A percentile compares a stretch with the other conserved stretches of the same genome.
These are phyloP conservation scores for Diuraphis noxia DNA, from an alignment of 1,140 invertebrate genomes.

Conservation along the genomic window DNA sequence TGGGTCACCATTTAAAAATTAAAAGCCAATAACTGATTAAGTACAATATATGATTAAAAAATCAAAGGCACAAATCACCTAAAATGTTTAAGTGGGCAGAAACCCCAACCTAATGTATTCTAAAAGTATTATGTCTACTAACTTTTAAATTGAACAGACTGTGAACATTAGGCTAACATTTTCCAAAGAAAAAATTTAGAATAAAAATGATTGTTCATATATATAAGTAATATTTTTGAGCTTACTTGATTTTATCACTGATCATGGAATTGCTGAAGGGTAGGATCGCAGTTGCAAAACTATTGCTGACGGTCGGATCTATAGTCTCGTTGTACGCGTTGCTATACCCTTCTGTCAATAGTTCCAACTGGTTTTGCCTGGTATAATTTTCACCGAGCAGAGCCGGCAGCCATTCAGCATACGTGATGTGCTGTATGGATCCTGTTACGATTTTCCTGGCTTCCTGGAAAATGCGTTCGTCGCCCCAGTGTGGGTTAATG, in stretches of 20 bases:
- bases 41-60: too few species aligned
- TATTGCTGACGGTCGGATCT: slow-evolving; percentile 71
- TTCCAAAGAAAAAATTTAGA: too few species aligned
- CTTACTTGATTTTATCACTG: slow-evolving; percentile 63
- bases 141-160: too few species aligned
- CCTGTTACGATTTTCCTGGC: slow-evolving; percentile 81
- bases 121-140: too few species aligned
- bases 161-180: too few species aligned
- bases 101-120: too few species aligned
- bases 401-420: slow-evolving; percentile 82
- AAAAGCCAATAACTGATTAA: too few species aligned
- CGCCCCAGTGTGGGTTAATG: slow-evolving; percentile 74
- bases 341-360: slow-evolving; percentile 56
- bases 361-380: slow-evolving; percentile 39
- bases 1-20: too few species aligned
- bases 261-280: slow-evolving; percentile 71
- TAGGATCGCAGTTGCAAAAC: slow-evolving; percentile 73
- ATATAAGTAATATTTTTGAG: too few species aligned
- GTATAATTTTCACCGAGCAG: slow-evolving; percentile 63
- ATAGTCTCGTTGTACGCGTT: slow-evolving; percentile 64
- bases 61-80: too few species aligned
- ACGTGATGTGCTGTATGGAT: slow-evolving; percentile 86
- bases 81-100: too few species aligned
- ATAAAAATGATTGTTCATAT: too few species aligned
- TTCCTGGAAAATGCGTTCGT: slow-evolving; percentile 79